Evolutionary conservation across 2,888 invertebrate genomes (phyloP), one percentile per base, ranked within the genome.

Genomic region (Hirtodrosophila histrioides): DNA sequence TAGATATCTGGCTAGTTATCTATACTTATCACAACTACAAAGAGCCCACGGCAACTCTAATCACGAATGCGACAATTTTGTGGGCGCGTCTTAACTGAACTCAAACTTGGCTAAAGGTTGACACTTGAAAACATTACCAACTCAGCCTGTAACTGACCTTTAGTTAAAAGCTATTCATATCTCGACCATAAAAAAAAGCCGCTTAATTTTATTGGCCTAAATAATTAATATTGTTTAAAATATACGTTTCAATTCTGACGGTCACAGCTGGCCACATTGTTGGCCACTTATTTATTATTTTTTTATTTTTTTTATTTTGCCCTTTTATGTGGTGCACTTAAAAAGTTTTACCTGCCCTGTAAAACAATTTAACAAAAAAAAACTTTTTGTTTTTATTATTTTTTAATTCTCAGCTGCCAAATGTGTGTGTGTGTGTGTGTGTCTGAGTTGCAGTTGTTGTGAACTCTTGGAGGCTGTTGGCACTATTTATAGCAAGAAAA

Each of bases 181-280:
- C 49, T 62, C 43, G 57, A 53, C 45, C 61, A 17, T 1, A 17
- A 17, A 17, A 79, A 60, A 55, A 64, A 65, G 56, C 55, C 62
- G 63, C 55, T 73, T 73, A 61, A 67, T 84, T 84, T 86, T 69
- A 78, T 78, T 74, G 72, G 66, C 74, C 74, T 58, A 72, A 76
- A 84, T 75, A 81, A 50, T 69, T 17, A 56, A 77, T 66, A 71
- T 66, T 65, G 60, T 69, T 17, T 68, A 49, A 65, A 45, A 54
- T 50, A 56, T 56, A 60, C 46, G 40, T 33, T 54, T 24, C 51
- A 39, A 27, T 48, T 51, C 43, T 58, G 57, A 54, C 66, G 70
- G 69, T 60, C 69, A 70, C 70, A 75, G 60, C 67, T 73, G 65
- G 58, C 63, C 58, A 56, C 46, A 58, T 56, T 64, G 41, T 50